Base-by-base conservation (phyloP, 2,113 vertebrate genomes). In the Cygnus atratus region DNA sequence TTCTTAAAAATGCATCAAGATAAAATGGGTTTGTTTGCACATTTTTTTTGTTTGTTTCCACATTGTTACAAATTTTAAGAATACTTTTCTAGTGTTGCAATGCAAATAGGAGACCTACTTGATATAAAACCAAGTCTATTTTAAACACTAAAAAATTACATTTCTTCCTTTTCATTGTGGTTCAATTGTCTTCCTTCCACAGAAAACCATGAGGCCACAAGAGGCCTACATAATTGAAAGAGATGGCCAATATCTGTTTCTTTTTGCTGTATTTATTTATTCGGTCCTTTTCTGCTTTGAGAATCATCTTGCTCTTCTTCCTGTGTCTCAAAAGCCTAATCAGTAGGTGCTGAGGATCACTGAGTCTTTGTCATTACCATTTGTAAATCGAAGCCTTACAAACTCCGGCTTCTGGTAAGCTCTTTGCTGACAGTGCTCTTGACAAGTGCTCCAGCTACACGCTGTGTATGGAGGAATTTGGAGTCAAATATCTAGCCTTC, bases 221-320 rank as follows among this genome's bases (percentile, higher is more conserved):
- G 58, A 92, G 68, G 65, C 41, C 54, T 80, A 50, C 63, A 83
- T 90, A 80, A 67, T 59, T 58, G 16, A 89, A 92, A 5, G 9
- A 58, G 22, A 16, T 54, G n/a, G 31, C 9, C 6, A 29, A 4
- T 74, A 57, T 62, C 62, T 54, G 10, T 90, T 85, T 68, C 29
- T 43, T 96, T 92, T 79, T 70, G 63, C 65, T 77, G 79, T 92
- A 88, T 9, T 82, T 52, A 78, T 57, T 62, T 86, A 5, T 9
- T 44, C 78, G 11, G 37, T 70, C 55, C 85, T 97, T 92, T 89
- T 48, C 71, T 96, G 80, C 57, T 90, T 59, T 74, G 87, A 93
- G 92, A 92, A 54, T 87, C 61, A 65, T 85, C 31, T 16, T 84
- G 35, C 29, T 94, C 96, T 73, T 77, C n/a, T 82, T 94, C 20